Base-by-base conservation (phyloP, 1,140 invertebrate species). In the Drosophila ambigua region DNA sequence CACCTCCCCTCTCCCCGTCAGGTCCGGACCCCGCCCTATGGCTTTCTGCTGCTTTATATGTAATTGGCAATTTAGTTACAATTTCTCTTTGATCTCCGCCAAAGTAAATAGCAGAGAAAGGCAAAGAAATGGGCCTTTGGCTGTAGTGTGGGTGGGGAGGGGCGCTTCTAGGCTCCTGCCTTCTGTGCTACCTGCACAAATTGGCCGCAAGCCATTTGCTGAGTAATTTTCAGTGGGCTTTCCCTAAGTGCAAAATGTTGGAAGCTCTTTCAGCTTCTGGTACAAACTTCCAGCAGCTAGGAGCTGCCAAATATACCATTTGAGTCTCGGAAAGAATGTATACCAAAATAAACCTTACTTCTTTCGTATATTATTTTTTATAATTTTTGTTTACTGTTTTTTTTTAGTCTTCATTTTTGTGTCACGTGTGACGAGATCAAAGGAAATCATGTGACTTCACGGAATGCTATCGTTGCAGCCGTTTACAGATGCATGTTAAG, bases 51-150 rank as follows among this genome's bases (percentile, higher is more conserved):
- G 80, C 65, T 83, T 84, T 84, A 79, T 84, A 76, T 84, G 69
- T 88, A 88, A 88, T 88, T 88, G 83, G 52, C 83, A 88, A 88
- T 88, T 88, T 88, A 55, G 80, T 77, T 83, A 83, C 71, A 84
- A 83, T 84, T 84, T 84, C 72, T 65, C 83, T 88, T 88, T 88
- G 83, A 88, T 88, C 79, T 88, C 75, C 71, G 61, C 60, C 50
- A 82, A 78, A 77, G 75, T 79, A 71, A 81, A 60, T 54, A 58
- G 57, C 64, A 15, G 50, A 39, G 35, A 26, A 55, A 41, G 39
- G 39, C 54, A 55, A 68, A 55, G 63, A 55, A 39, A n/a, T 41
- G 41, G 24, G 31, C 46, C 45, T 35, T 53, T 50, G 15, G 45
- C 46, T 35, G n/a, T 23, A 35, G 4, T 28, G 28, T 50, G 50